Percentiles rank a stretch among this genome's conserved stretches.
phyloP scores from a whole-genome alignment of 1,140 invertebrate species.

The Drosophila gunungcola region DNA sequence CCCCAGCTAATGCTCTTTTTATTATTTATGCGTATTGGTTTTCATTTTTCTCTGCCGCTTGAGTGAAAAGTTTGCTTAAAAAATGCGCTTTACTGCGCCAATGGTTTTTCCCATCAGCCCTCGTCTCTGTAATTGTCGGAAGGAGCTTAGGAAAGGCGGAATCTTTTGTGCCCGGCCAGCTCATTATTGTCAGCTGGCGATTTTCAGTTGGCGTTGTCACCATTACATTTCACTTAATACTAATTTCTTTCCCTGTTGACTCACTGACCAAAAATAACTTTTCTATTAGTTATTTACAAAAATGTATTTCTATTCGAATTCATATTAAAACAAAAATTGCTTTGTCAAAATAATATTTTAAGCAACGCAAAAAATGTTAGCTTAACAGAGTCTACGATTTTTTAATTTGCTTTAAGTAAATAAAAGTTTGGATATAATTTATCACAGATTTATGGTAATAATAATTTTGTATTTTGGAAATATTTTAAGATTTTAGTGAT shows the following conservation, averaged over 20 bases:
- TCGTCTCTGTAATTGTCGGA: conserved; percentile 52
- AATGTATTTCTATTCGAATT: too few species aligned
- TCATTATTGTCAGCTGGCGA: conserved; percentile 75
- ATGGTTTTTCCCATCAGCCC: conserved; percentile 9
- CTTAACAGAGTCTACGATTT: too few species aligned
- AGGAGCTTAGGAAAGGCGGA: conserved; percentile 14
- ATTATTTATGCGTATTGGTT: conserved; percentile 73
- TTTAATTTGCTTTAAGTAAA: too few species aligned
- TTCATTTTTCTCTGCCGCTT: conserved; percentile 39
- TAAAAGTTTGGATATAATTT: too few species aligned
- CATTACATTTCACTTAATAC: conserved; percentile 79
- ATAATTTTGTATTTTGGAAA: too few species aligned
- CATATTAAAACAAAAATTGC: too few species aligned
- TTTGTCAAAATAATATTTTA: too few species aligned
- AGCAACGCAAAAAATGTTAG: too few species aligned
- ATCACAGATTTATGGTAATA: too few species aligned
- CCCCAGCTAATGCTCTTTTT: conserved; percentile 52
- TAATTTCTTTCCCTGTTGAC: conserved; percentile 60
- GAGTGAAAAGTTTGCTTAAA: conserved; percentile 63
- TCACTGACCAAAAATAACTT: conserved; percentile 7
- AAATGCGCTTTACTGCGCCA: conserved; percentile 42
- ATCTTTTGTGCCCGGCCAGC: conserved; percentile 39
- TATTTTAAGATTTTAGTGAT: too few species aligned
- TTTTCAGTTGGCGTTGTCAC: conserved; percentile 69
- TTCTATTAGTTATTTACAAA: not conserved